phyloP scores from a whole-genome alignment of 2,797 vertebrate genomes.

The Triplophysa bombifrons region DNA sequence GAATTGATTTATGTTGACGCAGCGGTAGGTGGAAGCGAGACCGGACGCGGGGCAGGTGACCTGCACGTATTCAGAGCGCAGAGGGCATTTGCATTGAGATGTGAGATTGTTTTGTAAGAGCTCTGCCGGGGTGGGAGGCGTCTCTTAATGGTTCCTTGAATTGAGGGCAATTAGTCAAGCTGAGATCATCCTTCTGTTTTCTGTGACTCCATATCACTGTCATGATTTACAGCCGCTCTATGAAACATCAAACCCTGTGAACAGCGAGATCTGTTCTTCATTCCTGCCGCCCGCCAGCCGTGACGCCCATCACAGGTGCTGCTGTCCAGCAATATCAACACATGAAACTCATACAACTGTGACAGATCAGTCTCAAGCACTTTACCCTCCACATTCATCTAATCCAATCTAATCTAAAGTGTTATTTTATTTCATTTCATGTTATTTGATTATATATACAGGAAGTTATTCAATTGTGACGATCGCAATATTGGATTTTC shows the following conservation, averaged over 20 bases:
- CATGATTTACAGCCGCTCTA: slow-evolving; percentile 13
- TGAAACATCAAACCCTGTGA: slow-evolving; percentile 2
- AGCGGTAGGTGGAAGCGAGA: slow-evolving; percentile 49
- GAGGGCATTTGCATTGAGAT: neutral
- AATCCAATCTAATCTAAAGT: no score
- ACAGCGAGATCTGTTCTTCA: slow-evolving; percentile 25
- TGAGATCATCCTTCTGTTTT: neutral
- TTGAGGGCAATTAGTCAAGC: slow-evolving; percentile 43
- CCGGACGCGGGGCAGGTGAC: slow-evolving; percentile 38
- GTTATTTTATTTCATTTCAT: neutral
- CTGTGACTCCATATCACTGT: slow-evolving; percentile 27
- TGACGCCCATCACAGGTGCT: slow-evolving; percentile 31
- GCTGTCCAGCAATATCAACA: slow-evolving; percentile 15
- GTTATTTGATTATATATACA: no score
- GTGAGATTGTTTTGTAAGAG: slow-evolving; percentile 13
- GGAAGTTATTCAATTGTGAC: no score
- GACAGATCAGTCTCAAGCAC: slow-evolving; percentile 39
- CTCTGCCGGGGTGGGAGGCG: neutral
- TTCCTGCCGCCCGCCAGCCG: slow-evolving; percentile 24
- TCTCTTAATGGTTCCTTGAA: neutral
- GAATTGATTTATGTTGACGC: slow-evolving; percentile 66
- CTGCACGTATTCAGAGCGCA: slow-evolving; percentile 45
- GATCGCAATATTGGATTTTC: no score
- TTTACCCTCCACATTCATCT: slow-evolving; percentile 26
- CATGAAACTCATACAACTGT: neutral